A percentile compares a stretch with the other conserved stretches of the same genome.
Conservation (phyloP, 2,113 vertebrate genomes). For the Sinocyclocheilus grahami region DNA sequence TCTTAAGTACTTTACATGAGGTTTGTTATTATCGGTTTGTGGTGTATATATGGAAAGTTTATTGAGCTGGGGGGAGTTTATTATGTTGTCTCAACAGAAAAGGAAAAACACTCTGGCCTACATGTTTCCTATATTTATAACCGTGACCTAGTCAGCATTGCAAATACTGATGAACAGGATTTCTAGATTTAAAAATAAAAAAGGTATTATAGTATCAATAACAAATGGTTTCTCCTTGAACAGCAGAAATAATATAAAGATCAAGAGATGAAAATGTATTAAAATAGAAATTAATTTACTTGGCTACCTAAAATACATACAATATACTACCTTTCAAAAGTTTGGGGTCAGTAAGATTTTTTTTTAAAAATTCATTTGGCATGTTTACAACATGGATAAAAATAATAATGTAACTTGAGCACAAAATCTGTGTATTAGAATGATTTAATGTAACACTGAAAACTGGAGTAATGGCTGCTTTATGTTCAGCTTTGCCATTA, state of each 20-base stretch:
- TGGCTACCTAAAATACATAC: slow-evolving; percentile 9
- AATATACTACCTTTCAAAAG: not conserved
- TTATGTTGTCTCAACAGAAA: slow-evolving; percentile 44
- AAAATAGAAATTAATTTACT: not conserved
- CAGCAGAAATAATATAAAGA: not conserved
- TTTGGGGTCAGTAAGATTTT: not conserved
- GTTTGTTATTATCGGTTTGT: slow-evolving; percentile 46
- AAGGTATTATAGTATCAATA: not conserved
- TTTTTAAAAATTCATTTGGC: not conserved
- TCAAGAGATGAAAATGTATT: not conserved
- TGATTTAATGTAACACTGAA: not conserved
- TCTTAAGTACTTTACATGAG: slow-evolving; percentile 51
- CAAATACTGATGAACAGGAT: slow-evolving; percentile 27
- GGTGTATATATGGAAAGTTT: slow-evolving; percentile 34
- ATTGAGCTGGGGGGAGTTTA: slow-evolving; percentile 47
- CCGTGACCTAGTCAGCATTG: slow-evolving; percentile 14
- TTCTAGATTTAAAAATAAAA: not conserved
- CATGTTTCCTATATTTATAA: slow-evolving; percentile 32
- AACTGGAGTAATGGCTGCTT: not conserved
- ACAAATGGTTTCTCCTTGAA: not conserved
- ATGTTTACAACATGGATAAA: not conserved
- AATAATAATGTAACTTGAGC: not conserved
- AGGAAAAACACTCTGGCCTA: slow-evolving; percentile 32
- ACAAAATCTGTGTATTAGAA: not conserved
- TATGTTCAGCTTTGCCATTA: not conserved